Conservation (phyloP, 2,888 invertebrate genomes). For the Cataglyphis livida region DNA sequence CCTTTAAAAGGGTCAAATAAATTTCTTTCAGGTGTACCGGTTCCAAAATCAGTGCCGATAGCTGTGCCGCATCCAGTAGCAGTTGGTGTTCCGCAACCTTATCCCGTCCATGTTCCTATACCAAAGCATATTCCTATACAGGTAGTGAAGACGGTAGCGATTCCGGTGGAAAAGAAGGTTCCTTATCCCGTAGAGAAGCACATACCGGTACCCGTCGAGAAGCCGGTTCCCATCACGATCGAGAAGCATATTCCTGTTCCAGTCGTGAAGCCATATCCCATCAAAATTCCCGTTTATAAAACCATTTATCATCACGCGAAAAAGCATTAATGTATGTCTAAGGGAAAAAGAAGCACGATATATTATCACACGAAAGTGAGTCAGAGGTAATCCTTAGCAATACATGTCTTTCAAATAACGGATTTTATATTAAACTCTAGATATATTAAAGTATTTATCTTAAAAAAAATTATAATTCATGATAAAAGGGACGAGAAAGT, state of each 20-base stretch:
- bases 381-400: background rate
- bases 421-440: background rate
- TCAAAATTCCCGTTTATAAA: constrained; percentile 91
- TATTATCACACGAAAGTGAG: background rate
- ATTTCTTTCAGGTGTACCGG: constrained; percentile 68
- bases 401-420: background rate
- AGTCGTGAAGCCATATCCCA: constrained; percentile 90
- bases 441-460: background rate
- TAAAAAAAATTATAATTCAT: background rate
- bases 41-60: constrained; percentile 88
- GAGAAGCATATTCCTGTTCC: constrained; percentile 90
- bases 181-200: constrained; percentile 91
- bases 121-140: constrained; percentile 90
- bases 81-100: constrained; percentile 89
- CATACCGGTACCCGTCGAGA: constrained; percentile 89
- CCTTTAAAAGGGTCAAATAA: background rate
- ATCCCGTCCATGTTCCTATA: constrained; percentile 90
- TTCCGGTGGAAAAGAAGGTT: constrained; percentile 91
- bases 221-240: constrained; percentile 90
- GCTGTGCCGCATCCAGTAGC: constrained; percentile 87
- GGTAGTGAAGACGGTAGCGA: constrained; percentile 89
- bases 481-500: background rate
- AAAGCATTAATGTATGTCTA: constrained; percentile 76
- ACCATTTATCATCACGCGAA: constrained; percentile 91
- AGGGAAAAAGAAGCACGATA: background rate